Conservation (phyloP, 2,888 invertebrate genomes). For the Zaprionus obscuricornis region DNA sequence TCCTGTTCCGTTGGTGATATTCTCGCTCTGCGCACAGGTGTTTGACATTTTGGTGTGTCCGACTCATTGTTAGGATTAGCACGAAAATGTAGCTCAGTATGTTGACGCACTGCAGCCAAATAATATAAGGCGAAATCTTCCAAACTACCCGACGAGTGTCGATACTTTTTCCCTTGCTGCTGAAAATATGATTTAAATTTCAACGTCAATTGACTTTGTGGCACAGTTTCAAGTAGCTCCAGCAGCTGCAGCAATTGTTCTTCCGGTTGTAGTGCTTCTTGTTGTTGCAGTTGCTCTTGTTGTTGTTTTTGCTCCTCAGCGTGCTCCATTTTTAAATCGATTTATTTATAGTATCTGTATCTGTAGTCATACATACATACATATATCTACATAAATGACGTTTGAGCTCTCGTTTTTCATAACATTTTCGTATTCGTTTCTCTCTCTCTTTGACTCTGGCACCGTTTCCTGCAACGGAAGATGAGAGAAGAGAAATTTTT, state of each 20-base stretch:
- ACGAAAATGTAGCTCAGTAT: constrained; percentile 84
- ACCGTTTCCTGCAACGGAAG: constrained; percentile 76
- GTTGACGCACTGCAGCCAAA: constrained; percentile 85
- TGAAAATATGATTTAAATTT: constrained; percentile 58
- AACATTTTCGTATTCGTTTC: constrained; percentile 13
- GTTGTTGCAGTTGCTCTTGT: too few relatives aligned
- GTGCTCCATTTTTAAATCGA: constrained; percentile 21
- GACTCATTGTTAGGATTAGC: constrained; percentile 29
- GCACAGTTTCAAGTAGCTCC: constrained; percentile 31
- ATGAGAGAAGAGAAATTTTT: constrained; percentile 77
- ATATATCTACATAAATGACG: constrained; percentile 15
- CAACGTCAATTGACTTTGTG: constrained; percentile 20
- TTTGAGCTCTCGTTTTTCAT: constrained; percentile 25
- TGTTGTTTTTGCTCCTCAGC: constrained; percentile 15
- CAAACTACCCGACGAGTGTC: too few relatives aligned
- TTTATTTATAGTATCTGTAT: constrained; percentile 20
- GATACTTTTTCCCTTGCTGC: not conserved
- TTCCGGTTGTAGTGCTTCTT: too few relatives aligned
- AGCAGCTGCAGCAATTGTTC: constrained; percentile 49
- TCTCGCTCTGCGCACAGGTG: constrained; percentile 44
- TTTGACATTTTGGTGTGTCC: constrained; percentile 67
- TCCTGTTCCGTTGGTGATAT: constrained; percentile 9
- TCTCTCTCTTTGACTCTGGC: constrained; percentile 38
- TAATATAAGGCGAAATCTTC: constrained; percentile 86
- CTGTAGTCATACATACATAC: not conserved